Evolutionary conservation across 2,888 invertebrate species (phyloP), one percentile per base, ranked within the genome.

Genomic region (Andrena trimmerana): DNA sequence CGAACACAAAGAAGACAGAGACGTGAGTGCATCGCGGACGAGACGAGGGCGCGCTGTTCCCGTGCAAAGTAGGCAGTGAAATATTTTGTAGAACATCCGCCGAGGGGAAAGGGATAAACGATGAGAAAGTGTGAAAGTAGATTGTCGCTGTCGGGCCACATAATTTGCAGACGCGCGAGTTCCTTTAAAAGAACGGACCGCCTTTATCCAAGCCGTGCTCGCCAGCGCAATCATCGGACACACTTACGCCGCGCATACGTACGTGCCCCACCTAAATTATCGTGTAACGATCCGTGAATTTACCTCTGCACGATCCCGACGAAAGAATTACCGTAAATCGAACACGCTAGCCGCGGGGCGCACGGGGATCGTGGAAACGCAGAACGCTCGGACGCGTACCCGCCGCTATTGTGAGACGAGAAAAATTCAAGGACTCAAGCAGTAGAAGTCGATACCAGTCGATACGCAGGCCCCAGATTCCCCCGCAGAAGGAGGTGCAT

Each of bases 81-180:
- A 70, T 57, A 69, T 60, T 70, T 79, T 65, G 48, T 69, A 59
- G 76, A 59, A 69, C 65, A 54, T 20, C 57, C 57, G 5, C 24
- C 27, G 13, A 8, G 71, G 48, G 63, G 75, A 57, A 68, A 65
- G 74, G 71, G 63, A 79, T 72, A 62, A 82, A 78, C 68, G 74
- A 60, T 68, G 84, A 60, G 84, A 83, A 83, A 83, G 70, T 67
- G 85, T 78, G 84, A 85, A 84, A 85, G 85, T 84, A 81, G 85
- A 85, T 84, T 85, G 78, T 84, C 69, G 85, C 50, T 72, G 81
- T 62, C 81, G 66, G 75, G 50, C 75, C 48, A 52, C 81, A 68
- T 84, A 85, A 85, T 84, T 85, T 85, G 57, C 81, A 33, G 78
- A 81, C 71, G 62, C 29, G 48, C 36, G 42, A 83, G 60, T 71